These are phyloP conservation scores for Tuberolachnus salignus DNA, from an alignment of 2,888 invertebrate genomes.

Conservation along the genomic window DNA sequence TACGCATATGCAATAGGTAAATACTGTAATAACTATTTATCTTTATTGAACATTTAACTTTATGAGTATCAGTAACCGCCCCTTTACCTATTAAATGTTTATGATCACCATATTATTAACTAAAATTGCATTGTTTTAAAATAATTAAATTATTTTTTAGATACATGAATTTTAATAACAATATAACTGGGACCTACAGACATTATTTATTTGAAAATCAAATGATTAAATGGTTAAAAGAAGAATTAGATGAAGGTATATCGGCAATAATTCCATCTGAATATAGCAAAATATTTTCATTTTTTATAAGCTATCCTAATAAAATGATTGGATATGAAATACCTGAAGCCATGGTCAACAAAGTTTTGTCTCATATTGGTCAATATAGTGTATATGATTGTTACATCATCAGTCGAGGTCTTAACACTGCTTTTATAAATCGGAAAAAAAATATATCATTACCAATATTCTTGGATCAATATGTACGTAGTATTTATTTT, in stretches of 20 bases:
- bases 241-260: constrained; percentile 40
- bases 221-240: constrained; percentile 44
- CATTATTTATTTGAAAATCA: constrained; percentile 45
- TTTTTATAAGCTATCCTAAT: constrained; percentile 47
- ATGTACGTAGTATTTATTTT: constrained; percentile 44
- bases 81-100: neutral
- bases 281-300: constrained; percentile 48
- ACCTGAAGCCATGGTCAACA: constrained; percentile 34
- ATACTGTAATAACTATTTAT: too few species aligned
- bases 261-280: constrained; percentile 41
- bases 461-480: constrained; percentile 41
- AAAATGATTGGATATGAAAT: constrained; percentile 33
- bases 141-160: constrained; percentile 31
- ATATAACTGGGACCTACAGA: constrained; percentile 47
- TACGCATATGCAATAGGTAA: constrained; percentile 46
- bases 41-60: too few species aligned
- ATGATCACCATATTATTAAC: neutral
- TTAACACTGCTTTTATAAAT: constrained; percentile 43
- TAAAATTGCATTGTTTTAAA: neutral
- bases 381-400: constrained; percentile 50
- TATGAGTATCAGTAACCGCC: too few species aligned
- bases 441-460: constrained; percentile 37
- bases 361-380: constrained; percentile 27
- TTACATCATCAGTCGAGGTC: constrained; percentile 40
- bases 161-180: constrained; percentile 49